phyloP scores from a whole-genome alignment of 2,113 vertebrate species.

The Tychaedon coryphoeus region DNA sequence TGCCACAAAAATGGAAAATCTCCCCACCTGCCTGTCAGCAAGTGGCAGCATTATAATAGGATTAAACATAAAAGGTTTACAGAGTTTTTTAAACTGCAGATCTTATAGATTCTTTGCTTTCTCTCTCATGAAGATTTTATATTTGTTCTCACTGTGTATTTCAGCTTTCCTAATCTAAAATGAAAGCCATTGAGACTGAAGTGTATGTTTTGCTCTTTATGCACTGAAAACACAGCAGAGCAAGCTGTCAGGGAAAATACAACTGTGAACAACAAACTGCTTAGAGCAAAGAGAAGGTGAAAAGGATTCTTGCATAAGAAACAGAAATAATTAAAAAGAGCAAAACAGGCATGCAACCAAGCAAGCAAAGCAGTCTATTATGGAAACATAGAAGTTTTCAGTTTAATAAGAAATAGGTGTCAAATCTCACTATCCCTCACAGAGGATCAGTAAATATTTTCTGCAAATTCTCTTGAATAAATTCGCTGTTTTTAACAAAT shows the following conservation, averaged over 20 bases:
- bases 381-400: neutral
- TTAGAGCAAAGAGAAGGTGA: constrained; percentile 19
- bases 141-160: constrained; percentile 55
- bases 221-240: constrained; percentile 30
- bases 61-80: constrained; percentile 54
- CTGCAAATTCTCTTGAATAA: neutral
- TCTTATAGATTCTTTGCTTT: constrained; percentile 28
- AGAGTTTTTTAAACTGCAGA: constrained; percentile 36
- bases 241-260: constrained; percentile 42
- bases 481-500: neutral
- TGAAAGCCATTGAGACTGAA: constrained; percentile 34
- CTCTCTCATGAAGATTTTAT: constrained; percentile 53
- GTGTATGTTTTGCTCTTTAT: constrained; percentile 41
- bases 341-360: neutral
- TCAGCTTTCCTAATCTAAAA: constrained; percentile 44
- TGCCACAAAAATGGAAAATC: constrained; percentile 23
- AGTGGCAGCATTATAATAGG: constrained; percentile 26
- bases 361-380: neutral
- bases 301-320: constrained; percentile 3
- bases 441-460: neutral
- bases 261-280: constrained; percentile 42
- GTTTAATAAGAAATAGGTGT: constrained; percentile 38
- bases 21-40: constrained; percentile 15
- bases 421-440: neutral
- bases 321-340: constrained; percentile 32